Percentiles rank a stretch among this genome's conserved stretches.
Conservation (phyloP, 2,888 invertebrate species). For the Xylocampa areola region DNA sequence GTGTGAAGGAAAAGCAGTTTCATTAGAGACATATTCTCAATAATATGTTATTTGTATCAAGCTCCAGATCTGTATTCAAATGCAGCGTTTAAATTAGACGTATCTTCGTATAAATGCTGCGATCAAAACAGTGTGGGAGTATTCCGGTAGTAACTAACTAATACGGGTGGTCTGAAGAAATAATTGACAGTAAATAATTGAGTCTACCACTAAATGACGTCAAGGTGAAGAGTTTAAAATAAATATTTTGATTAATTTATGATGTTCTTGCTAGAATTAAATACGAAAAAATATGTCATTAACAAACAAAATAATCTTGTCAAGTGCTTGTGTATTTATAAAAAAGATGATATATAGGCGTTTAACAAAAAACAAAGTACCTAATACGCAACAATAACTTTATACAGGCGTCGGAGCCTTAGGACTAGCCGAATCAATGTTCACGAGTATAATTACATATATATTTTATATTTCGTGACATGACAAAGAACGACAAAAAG, state of each 20-base stretch:
- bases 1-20: constrained; percentile 27
- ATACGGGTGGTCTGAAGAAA: constrained; percentile 54
- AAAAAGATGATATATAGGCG: constrained; percentile 37
- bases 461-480: constrained; percentile 56
- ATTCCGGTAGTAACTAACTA: constrained; percentile 47
- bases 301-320: constrained; percentile 43
- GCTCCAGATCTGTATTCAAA: constrained; percentile 53
- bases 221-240: constrained; percentile 48
- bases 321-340: constrained; percentile 23
- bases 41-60: constrained; percentile 54
- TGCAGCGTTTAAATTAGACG: constrained; percentile 55
- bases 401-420: constrained; percentile 8
- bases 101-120: constrained; percentile 55
- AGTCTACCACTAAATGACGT: constrained; percentile 50
- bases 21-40: constrained; percentile 35
- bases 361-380: constrained; percentile 45
- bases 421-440: constrained; percentile 44
- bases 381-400: constrained; percentile 33
- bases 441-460: constrained; percentile 38
- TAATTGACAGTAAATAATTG: constrained; percentile 58
- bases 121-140: constrained; percentile 56
- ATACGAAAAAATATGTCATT: constrained; percentile 48
- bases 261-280: constrained; percentile 34
- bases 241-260: constrained; percentile 54
- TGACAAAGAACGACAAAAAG: constrained; percentile 65